Evolutionary conservation across 2,797 vertebrate species (phyloP).

Genomic region (Xyrichtys novacula): DNA sequence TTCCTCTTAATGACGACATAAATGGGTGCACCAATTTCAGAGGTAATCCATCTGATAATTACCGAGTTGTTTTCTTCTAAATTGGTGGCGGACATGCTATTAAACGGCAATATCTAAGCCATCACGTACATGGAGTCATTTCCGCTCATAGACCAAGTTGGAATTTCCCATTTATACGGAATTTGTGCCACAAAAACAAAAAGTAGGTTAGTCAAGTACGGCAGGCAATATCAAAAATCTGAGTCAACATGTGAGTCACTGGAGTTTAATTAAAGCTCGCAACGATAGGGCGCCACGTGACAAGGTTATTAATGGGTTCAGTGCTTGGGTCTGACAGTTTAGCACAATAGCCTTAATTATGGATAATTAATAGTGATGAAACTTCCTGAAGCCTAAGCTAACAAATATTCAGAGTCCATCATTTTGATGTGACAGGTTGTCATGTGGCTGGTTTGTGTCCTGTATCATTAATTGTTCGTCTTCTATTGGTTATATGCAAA

Average conservation of each 20-base stretch:
- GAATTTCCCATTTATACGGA: background rate
- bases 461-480: background rate
- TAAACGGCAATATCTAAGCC: no score
- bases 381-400: background rate
- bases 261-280: background rate
- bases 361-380: no score
- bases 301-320: background rate
- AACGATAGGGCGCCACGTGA: background rate
- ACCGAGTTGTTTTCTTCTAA: background rate
- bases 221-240: background rate
- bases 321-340: background rate
- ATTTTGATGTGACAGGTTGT: background rate
- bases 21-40: background rate
- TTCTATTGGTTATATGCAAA: background rate
- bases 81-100: background rate
- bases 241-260: background rate
- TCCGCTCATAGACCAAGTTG: background rate
- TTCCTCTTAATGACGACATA: background rate
- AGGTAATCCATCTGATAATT: background rate
- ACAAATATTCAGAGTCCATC: background rate
- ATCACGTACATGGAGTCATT: background rate
- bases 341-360: background rate
- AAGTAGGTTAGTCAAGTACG: background rate
- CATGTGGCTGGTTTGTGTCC: background rate
- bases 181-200: background rate